Evolutionary conservation across 2,797 vertebrate genomes (phyloP), one percentile per base, ranked within the genome.

Genomic region (Myotis findleyi): DNA sequence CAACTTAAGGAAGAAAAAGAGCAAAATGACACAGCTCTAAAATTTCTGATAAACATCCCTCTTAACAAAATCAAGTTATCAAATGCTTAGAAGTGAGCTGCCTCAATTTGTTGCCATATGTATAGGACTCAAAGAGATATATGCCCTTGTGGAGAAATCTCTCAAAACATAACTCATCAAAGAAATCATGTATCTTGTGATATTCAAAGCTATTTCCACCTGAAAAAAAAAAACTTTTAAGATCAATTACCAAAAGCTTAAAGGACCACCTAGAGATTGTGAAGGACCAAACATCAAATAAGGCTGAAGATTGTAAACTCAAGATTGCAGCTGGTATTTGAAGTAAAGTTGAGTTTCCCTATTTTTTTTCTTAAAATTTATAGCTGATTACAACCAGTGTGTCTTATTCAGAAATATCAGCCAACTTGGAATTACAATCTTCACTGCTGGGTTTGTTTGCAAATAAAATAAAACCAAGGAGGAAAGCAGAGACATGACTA

Each of bases 381-480:
- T 20, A 87, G 12, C 57, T 80, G 25, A 82, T 92, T 93, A 57
- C 0, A 17, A 95, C 33, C 17, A 87, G 57, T 72, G n/a, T 75
- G 53, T 25, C 44, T 85, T 27, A 13, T 62, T 81, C 53, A 86
- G 69, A 97, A 64, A 33, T 13, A 84, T 5, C 71, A 94, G 92
- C 95, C 96, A 94, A 82, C 30, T 25, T 25, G 44, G 72, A 97
- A 71, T 95, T 94, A 88, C 25, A 96, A 68, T n/a, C 87, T 92
- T 36, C 51, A 49, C 49, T 94, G 55, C 57, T 93, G 69, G 55
- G 38, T 90, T 85, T 95, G 84, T 79, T 88, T 96, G 87, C 69
- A 96, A 97, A 91, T 77, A 92, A 73, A 93, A 96, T 71, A 95
- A 95, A 97, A 87, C 16, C 51, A 94, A 95, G 93, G 30, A 92